A percentile compares a stretch with the other conserved stretches of the same genome.
phyloP scores from a whole-genome alignment of 2,888 invertebrate species.

The Meandrusa payeni region DNA sequence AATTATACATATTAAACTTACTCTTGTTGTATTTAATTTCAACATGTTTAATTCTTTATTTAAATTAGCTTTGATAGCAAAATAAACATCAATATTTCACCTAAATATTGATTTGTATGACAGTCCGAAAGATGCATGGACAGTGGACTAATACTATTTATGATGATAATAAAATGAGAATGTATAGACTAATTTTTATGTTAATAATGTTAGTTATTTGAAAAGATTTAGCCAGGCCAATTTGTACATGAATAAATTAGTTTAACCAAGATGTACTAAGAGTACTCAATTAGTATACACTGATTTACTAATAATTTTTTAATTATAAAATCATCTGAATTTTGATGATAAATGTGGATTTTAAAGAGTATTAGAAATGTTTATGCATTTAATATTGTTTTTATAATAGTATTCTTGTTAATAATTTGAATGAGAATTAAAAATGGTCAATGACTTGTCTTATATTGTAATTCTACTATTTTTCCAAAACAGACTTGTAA shows the following conservation, averaged over 20 bases:
- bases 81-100: background rate
- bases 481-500: background rate
- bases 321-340: background rate
- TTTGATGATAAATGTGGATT: slow-evolving; percentile 2
- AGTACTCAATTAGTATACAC: slow-evolving; percentile 9
- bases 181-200: slow-evolving; percentile 1
- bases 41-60: slow-evolving; percentile 7
- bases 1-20: no score
- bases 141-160: background rate
- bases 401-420: background rate
- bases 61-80: slow-evolving; percentile 7
- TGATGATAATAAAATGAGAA: no score
- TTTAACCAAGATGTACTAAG: slow-evolving; percentile 10
- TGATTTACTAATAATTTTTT: background rate
- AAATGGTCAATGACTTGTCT: background rate
- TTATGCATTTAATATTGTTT: slow-evolving; percentile 16
- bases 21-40: slow-evolving; percentile 12
- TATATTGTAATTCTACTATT: background rate
- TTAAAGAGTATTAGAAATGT: slow-evolving; percentile 1
- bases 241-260: slow-evolving; percentile 11
- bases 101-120: background rate
- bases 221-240: slow-evolving; percentile 9
- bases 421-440: background rate
- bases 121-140: background rate
- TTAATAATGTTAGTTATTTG: slow-evolving; percentile 5